Evolutionary conservation across 2,888 invertebrate genomes (phyloP).

Genomic region (Lottia gigantea): DNA sequence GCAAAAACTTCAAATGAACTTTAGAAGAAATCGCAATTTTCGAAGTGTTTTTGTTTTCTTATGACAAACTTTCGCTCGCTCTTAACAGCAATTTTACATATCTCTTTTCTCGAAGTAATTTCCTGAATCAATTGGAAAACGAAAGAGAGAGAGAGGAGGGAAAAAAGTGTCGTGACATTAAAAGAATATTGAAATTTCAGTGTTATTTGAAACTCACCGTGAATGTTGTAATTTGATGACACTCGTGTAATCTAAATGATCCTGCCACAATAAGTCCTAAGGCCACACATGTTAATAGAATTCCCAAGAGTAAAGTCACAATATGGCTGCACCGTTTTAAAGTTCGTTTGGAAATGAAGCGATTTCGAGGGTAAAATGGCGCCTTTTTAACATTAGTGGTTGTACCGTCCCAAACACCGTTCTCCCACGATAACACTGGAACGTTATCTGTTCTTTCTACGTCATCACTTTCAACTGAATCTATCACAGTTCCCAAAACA

Average conservation of each 20-base stretch:
- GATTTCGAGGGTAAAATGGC: slow-evolving; percentile 8
- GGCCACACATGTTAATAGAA: slow-evolving; percentile 29
- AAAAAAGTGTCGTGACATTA: too few species aligned
- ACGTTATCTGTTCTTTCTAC: slow-evolving; percentile 26
- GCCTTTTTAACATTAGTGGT: slow-evolving; percentile 23
- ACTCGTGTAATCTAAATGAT: slow-evolving; percentile 33
- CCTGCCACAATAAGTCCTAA: slow-evolving; percentile 39
- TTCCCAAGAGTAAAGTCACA: slow-evolving; percentile 24
- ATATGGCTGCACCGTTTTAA: slow-evolving; percentile 24
- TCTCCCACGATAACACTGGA: slow-evolving; percentile 31
- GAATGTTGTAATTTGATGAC: slow-evolving; percentile 22
- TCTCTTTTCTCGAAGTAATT: too few species aligned
- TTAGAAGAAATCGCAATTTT: too few species aligned
- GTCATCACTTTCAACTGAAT: slow-evolving; percentile 12
- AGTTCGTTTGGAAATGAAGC: slow-evolving; percentile 8
- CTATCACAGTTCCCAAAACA: too few species aligned
- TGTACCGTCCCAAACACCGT: slow-evolving; percentile 24
- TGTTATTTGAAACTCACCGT: slow-evolving; percentile 12
- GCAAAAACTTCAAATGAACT: too few species aligned
- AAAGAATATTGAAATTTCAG: background rate
- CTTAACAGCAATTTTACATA: too few species aligned
- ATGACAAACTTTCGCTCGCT: too few species aligned
- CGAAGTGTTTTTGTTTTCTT: too few species aligned
- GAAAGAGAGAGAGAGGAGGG: too few species aligned
- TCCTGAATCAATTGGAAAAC: too few species aligned